Evolutionary conservation across 2,888 invertebrate genomes (phyloP), one percentile per base, ranked within the genome.

Genomic region (Elmis aenea): DNA sequence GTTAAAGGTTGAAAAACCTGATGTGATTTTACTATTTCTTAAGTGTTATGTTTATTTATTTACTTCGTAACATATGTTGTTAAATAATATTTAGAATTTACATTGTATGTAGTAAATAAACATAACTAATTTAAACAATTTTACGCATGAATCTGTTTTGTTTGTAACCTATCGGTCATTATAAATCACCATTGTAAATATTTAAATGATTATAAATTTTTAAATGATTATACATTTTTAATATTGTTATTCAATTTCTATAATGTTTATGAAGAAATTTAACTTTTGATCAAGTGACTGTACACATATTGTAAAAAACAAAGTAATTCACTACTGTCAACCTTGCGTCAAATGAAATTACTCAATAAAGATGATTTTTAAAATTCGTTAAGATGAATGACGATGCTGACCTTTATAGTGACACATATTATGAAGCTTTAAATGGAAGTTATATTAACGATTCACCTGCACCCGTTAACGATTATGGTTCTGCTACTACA

Each of bases 201-300:
- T 37, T 41, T 37, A 37, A 28, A 33, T 36, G 33, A 37, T 41
- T 41, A 33, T 37, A 41, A n/a, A n/a, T n/a, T n/a, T n/a, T 41
- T 31, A 36, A 23, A 30, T 29, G 16, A 26, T 26, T 27, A 27
- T 27, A 27, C 15, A 26, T 39, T 33, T 26, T 36, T 27, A 33
- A 36, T 28, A 41, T 41, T 41, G 41, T 41, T 41, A 41, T 30
- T 30, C 37, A 41, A 41, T 41, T 41, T 41, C 41, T 41, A 33
- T 37, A 41, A 41, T 41, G 37, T 41, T 41, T 41, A 41, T 41
- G 41, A 41, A 41, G 28, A 38, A 35, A 41, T 27, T 32, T 33
- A 35, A 41, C 18, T 28, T 36, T 41, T 10, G 33, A 41, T 41
- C 41, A 36, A 41, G 33, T 13, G 10, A 6, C 9, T 10, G n/a